These are phyloP conservation scores for Fratercula arctica DNA, from an alignment of 2,797 vertebrate species.

Conservation along the genomic window DNA sequence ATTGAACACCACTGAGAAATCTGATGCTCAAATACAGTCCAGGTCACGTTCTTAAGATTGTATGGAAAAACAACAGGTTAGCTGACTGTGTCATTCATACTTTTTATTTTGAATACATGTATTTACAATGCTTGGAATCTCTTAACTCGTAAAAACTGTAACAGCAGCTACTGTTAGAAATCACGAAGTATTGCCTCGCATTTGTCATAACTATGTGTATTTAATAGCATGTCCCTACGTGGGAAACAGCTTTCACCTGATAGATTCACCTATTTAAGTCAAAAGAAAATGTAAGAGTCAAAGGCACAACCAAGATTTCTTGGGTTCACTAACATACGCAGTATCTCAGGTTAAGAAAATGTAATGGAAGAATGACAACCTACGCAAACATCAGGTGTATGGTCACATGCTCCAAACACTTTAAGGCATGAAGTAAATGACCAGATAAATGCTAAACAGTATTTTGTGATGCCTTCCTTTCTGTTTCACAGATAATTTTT, in stretches of 20 bases:
- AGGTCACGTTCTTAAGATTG: neutral
- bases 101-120: constrained; percentile 27
- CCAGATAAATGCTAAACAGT: neutral
- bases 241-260: neutral
- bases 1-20: neutral
- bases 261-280: neutral
- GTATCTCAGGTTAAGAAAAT: neutral
- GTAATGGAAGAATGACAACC: neutral
- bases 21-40: neutral
- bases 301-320: neutral
- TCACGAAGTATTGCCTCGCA: neutral
- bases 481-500: neutral
- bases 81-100: neutral
- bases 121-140: neutral
- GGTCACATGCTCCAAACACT: neutral
- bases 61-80: neutral
- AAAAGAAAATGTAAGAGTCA: neutral
- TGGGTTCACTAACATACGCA: neutral
- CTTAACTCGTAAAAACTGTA: neutral
- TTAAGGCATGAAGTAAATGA: neutral
- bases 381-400: neutral
- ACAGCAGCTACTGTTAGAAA: neutral
- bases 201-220: neutral
- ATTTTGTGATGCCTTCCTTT: neutral
- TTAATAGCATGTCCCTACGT: neutral